Base-by-base conservation (phyloP, 2,797 vertebrate species). In the Strix occidentalis region DNA sequence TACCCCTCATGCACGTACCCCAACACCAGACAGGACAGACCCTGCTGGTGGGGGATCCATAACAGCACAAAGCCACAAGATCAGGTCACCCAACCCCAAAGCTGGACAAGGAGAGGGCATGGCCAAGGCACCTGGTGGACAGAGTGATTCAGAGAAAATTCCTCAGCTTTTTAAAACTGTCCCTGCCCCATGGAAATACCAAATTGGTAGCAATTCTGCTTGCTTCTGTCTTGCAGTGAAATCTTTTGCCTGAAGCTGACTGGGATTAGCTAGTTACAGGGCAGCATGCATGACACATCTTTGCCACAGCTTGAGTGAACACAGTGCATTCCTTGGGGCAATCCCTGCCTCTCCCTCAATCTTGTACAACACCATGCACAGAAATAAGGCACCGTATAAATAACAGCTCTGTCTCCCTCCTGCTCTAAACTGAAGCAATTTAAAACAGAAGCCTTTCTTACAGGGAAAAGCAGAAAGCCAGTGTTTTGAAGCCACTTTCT, bases 401-500 rank as follows among this genome's bases (percentile, higher is more conserved):
- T 66, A 74, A 54, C 78, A 78, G 31, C 60, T 72, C 75, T 95
- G 76, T 88, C 89, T 96, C 94, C 81, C 89, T 97, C 92, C 79
- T 91, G 95, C 83, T 94, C 88, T 87, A 91, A 97, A 95, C 96
- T 81, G 93, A 95, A 92, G 91, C 86, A 75, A 61, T 89, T 95
- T 95, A 96, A 97, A 97, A 90, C 91, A 95, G 83, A 93, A 95
- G 65, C 84, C 74, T 90, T 84, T 83, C 95, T 96, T 80, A 71
- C 39, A 82, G 43, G 45, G 86, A 95, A 89, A 85, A 96, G 94
- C 35, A 57, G 82, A 97, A 87, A 96, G 96, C 37, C 54, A 95
- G 95, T 91, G 94, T 95, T 97, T 92, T 63, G 93, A 97, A 98
- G 97, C 95, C 97, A 90, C 96, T 97, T 97, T 98, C 92, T 96